Conservation (phyloP, 2,888 invertebrate genomes). For the Notocelia uddmanniana region DNA sequence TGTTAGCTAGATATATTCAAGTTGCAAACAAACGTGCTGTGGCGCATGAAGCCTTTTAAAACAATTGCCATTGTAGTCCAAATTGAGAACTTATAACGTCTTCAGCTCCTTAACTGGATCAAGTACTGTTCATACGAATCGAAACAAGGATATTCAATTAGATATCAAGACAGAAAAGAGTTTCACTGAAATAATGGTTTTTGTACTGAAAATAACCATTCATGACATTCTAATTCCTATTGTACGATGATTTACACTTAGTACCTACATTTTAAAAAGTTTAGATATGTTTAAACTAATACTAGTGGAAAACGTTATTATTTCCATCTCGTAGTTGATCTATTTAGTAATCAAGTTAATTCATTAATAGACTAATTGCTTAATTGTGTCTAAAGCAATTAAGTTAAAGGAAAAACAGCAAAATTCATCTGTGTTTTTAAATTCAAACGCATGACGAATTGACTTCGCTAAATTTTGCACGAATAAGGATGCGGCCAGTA, state of each 20-base stretch:
- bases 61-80: slow-evolving; percentile 21
- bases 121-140: background rate
- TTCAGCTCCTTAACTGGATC: slow-evolving; percentile 12
- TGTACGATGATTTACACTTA: background rate
- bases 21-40: background rate
- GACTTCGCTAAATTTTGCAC: slow-evolving; percentile 33
- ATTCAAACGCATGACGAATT: slow-evolving; percentile 40
- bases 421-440: slow-evolving; percentile 20
- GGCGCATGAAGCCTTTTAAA: slow-evolving; percentile 6
- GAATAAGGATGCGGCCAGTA: slow-evolving; percentile 41
- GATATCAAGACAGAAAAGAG: background rate
- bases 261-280: background rate
- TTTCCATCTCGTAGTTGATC: background rate
- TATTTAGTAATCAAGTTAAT: slow-evolving; percentile 3
- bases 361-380: background rate
- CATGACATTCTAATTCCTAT: background rate
- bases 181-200: background rate
- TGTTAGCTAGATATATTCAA: background rate
- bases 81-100: slow-evolving; percentile 4
- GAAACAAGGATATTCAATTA: background rate
- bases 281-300: background rate
- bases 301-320: background rate
- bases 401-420: slow-evolving; percentile 19
- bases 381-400: background rate
- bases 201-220: background rate